phyloP scores from a whole-genome alignment of 2,113 vertebrate genomes.

The Psittacus erithacus region DNA sequence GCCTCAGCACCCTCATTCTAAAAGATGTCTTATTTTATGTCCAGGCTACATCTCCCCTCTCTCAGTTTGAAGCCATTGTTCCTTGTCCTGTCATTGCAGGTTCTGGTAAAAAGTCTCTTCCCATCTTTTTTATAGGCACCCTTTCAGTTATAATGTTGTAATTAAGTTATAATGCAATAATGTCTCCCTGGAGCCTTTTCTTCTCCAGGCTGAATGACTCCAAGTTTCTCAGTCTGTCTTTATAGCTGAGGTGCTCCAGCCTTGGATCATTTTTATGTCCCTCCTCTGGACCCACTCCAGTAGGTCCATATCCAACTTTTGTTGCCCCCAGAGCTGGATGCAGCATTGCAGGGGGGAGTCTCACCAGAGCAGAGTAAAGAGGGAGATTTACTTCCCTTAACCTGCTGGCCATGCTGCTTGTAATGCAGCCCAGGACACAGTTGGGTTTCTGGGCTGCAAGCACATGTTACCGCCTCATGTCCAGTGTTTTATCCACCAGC shows the following conservation, averaged over 20 bases:
- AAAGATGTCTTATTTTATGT: neutral
- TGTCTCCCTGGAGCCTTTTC: neutral
- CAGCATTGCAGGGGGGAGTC: neutral
- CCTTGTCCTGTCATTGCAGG: neutral
- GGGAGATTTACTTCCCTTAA: neutral
- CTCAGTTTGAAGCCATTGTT: neutral
- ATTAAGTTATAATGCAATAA: neutral
- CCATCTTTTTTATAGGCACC: neutral
- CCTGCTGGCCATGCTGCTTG: neutral
- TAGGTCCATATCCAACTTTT: neutral
- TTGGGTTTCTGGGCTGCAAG: neutral
- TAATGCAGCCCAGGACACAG: neutral
- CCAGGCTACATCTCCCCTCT: neutral
- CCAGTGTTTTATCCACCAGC: neutral
- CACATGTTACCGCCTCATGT: rapidly evolving
- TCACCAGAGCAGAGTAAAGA: neutral
- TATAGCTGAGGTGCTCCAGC: neutral
- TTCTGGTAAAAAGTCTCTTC: neutral
- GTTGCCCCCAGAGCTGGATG: neutral
- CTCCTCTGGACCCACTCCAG: neutral
- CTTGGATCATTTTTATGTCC: neutral
- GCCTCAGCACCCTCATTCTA: neutral
- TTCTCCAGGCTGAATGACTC: neutral
- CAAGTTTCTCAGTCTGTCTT: neutral
- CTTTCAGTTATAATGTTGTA: neutral